These are phyloP conservation scores for Arctia plantaginis DNA, from an alignment of 2,888 invertebrate genomes.

Conservation along the genomic window DNA sequence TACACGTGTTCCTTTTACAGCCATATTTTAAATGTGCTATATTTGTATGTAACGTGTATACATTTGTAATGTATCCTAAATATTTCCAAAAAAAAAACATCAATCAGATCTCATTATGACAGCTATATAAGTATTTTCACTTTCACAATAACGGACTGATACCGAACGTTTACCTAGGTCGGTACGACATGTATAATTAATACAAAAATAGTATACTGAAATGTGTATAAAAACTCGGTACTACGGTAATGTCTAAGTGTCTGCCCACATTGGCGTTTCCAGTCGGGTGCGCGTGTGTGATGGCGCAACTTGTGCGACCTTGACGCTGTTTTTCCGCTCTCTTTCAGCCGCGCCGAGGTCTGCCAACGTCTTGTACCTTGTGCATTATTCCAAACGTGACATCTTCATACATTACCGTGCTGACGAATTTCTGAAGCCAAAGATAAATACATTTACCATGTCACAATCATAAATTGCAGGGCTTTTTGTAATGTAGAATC, in stretches of 20 bases:
- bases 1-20: no score
- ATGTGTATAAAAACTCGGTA: slow-evolving; percentile 40
- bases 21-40: not conserved
- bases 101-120: not conserved
- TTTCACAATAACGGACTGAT: not conserved
- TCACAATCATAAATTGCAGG: slow-evolving; percentile 29
- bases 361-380: slow-evolving; percentile 61
- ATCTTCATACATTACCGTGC: slow-evolving; percentile 42
- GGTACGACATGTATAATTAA: slow-evolving; percentile 35
- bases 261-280: slow-evolving; percentile 67
- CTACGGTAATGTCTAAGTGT: slow-evolving; percentile 52
- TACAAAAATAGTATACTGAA: slow-evolving; percentile 36
- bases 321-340: slow-evolving; percentile 85
- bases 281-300: slow-evolving; percentile 71
- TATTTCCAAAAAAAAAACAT: not conserved
- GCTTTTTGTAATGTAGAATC: not conserved
- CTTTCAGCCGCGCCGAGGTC: slow-evolving; percentile 81
- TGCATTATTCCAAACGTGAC: slow-evolving; percentile 56
- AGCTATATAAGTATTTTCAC: not conserved
- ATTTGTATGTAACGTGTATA: no score
- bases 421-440: slow-evolving; percentile 10
- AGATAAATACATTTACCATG: slow-evolving; percentile 18
- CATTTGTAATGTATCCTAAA: not conserved
- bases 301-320: slow-evolving; percentile 78
- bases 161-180: slow-evolving; percentile 15